phyloP scores from a whole-genome alignment of 2,113 vertebrate species.

The Otis tarda region DNA sequence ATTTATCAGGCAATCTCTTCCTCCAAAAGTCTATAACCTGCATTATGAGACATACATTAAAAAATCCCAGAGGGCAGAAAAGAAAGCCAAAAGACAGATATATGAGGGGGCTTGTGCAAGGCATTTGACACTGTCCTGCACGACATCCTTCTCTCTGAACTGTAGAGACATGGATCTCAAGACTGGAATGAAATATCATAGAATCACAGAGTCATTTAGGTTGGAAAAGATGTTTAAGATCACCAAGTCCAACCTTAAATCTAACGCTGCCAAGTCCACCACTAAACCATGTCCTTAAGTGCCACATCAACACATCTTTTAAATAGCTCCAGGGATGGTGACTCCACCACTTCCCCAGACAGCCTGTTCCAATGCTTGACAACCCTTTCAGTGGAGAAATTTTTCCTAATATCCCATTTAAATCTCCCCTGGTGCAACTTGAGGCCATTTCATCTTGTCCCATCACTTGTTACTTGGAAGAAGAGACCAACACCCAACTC shows the following conservation, averaged over 20 bases:
- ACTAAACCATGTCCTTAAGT: not conserved
- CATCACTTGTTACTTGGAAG: not conserved
- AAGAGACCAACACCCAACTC: not conserved
- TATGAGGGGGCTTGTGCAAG: not conserved
- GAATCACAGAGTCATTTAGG: not conserved
- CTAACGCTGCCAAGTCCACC: not conserved
- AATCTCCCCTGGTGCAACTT: not conserved
- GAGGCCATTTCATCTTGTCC: not conserved
- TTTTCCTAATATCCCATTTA: not conserved
- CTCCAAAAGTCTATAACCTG: not conserved
- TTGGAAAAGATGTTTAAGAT: not conserved
- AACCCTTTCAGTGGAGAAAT: not conserved
- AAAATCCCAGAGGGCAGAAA: constrained; percentile 11
- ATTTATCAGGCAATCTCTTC: not conserved
- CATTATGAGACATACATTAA: constrained; percentile 13
- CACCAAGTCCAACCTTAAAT: not conserved
- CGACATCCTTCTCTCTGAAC: too few relatives aligned
- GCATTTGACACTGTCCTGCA: too few relatives aligned
- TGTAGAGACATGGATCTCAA: not conserved
- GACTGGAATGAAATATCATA: not conserved
- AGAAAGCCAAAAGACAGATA: constrained; percentile 21
- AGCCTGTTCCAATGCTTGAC: not conserved
- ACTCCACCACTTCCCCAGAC: not conserved
- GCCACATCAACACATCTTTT: not conserved
- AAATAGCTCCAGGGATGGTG: not conserved